phyloP scores from a whole-genome alignment of 2,888 invertebrate genomes.

The Rhingia campestris region DNA sequence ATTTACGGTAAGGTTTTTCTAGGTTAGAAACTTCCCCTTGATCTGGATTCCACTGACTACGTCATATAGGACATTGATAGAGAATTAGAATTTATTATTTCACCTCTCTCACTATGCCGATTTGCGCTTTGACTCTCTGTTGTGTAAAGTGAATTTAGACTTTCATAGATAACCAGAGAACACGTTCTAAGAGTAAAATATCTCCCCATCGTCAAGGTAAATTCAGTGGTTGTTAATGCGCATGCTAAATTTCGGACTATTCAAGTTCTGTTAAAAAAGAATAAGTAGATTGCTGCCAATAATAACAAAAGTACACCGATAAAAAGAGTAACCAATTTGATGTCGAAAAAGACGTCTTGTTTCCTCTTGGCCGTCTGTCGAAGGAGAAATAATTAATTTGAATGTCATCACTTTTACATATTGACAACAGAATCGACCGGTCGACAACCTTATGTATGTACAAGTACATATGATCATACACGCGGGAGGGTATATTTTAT shows the following conservation, averaged over 20 bases:
- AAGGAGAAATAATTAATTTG: slow-evolving; percentile 19
- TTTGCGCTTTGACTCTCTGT: slow-evolving; percentile 8
- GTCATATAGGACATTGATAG: slow-evolving; percentile 70
- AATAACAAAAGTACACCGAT: slow-evolving; percentile 54
- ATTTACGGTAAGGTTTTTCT: slow-evolving; percentile 70
- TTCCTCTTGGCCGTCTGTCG: slow-evolving; percentile 25
- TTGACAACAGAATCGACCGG: slow-evolving; percentile 63
- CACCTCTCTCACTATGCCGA: neutral
- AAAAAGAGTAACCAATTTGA: slow-evolving; percentile 37
- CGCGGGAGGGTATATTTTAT: slow-evolving; percentile 36
- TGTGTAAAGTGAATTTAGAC: slow-evolving; percentile 2
- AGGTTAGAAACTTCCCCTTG: slow-evolving; percentile 75
- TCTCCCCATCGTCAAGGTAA: slow-evolving; percentile 52
- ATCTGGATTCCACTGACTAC: slow-evolving; percentile 69
- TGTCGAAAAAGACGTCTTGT: slow-evolving; percentile 17
- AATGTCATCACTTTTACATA: slow-evolving; percentile 53
- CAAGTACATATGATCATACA: slow-evolving; percentile 27
- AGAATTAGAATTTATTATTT: slow-evolving; percentile 44
- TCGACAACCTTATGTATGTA: slow-evolving; percentile 65
- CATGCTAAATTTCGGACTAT: slow-evolving; percentile 53
- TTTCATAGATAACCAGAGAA: slow-evolving; percentile 4
- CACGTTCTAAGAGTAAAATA: slow-evolving; percentile 1
- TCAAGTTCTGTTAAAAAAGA: slow-evolving; percentile 68
- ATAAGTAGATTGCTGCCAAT: slow-evolving; percentile 66
- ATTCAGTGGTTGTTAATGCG: slow-evolving; percentile 48